Evolutionary conservation across 2,888 invertebrate genomes (phyloP), one percentile per base, ranked within the genome.

Genomic region (Thecocarcelia acutangulata): DNA sequence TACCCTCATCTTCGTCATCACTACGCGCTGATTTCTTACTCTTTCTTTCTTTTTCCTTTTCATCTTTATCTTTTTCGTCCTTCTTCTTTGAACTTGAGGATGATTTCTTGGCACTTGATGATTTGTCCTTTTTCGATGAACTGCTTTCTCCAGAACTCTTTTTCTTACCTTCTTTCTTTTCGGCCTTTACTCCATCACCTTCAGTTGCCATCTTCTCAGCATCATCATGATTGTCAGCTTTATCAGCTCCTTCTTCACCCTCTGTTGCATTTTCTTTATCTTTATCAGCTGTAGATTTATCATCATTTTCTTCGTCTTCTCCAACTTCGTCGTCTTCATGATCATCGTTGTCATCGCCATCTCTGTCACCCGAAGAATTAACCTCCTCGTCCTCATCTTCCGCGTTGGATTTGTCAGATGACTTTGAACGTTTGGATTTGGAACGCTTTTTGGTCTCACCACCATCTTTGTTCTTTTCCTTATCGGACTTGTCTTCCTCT

Each of bases 201-300:
- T 83, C 61, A n/a, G 74, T 66, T 21, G 74, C 86, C 70, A 86
- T 87, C 84, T 89, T 86, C 82, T 87, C 85, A 72, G 86, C 87
- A 54, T 76, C 84, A 72, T 85, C 91, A 52, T 91, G 92, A 11
- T 91, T 91, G 37, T 90, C 90, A 74, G 91, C 91, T 83, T 86
- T 86, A n/a, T 85, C 85, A 46, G 81, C 84, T 80, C 78, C 76
- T 66, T 87, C 85, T 84, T 85, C 85, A 81, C 84, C 86, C 85
- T 86, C 86, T 83, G 86, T 87, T n/a, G n/a, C n/a, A 74, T 85
- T 85, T 83, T 86, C 78, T 64, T 82, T 76, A 69, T 76, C 75
- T 46, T 85, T 68, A 46, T 83, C 64, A 69, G 84, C 83, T 68
- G 84, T 79, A 2, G 59, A 83, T 56, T 85, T 72, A 81, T 83